phyloP scores from a whole-genome alignment of 2,888 invertebrate species.

The Anthrax anthrax region DNA sequence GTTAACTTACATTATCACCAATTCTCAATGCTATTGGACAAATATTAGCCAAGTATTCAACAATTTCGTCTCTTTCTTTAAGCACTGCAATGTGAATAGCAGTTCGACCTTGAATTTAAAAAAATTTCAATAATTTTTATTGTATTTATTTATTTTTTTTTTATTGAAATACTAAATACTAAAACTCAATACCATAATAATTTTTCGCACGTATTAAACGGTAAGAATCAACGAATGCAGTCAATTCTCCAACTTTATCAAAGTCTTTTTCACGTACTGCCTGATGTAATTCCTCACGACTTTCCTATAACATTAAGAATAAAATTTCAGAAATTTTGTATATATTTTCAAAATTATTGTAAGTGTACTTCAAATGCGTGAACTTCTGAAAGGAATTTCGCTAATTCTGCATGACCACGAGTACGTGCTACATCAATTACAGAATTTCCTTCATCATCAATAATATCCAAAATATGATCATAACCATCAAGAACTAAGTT shows the following conservation, averaged over 20 bases:
- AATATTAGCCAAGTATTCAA: slow-evolving; percentile 55
- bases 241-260: slow-evolving; percentile 41
- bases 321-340: too few species aligned
- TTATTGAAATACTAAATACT: too few species aligned
- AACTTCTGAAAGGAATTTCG: slow-evolving; percentile 54
- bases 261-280: slow-evolving; percentile 53
- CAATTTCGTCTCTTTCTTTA: slow-evolving; percentile 67
- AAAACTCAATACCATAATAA: slow-evolving; percentile 35
- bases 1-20: slow-evolving; percentile 62
- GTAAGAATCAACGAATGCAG: slow-evolving; percentile 28
- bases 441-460: slow-evolving; percentile 53
- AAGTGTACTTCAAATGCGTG: slow-evolving; percentile 61
- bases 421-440: slow-evolving; percentile 56
- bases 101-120: slow-evolving; percentile 42
- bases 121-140: slow-evolving; percentile 1
- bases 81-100: slow-evolving; percentile 78
- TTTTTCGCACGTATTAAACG: slow-evolving; percentile 30
- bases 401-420: slow-evolving; percentile 51
- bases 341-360: too few species aligned
- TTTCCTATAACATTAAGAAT: slow-evolving; percentile 40
- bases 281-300: slow-evolving; percentile 60
- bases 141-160: too few species aligned
- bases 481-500: slow-evolving; percentile 59
- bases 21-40: slow-evolving; percentile 59
- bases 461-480: slow-evolving; percentile 68